These are phyloP conservation scores for Pseudois nayaur DNA, from an alignment of 2,113 vertebrate genomes.

Conservation along the genomic window DNA sequence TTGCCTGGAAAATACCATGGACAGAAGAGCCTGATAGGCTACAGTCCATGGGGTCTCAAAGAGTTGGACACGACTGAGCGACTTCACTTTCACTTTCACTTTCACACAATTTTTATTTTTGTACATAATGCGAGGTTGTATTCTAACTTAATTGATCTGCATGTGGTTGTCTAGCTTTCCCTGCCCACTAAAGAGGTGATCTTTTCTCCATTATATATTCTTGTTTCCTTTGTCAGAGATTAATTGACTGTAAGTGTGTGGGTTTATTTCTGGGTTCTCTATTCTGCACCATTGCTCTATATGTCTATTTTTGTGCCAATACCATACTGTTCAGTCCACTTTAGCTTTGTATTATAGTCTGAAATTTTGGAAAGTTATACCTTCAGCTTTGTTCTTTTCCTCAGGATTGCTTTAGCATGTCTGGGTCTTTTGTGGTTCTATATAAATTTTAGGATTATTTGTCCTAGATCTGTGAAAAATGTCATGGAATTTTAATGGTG, in stretches of 20 bases:
- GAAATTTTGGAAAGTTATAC: not conserved
- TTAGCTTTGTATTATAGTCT: not conserved
- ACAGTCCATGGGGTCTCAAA: too few species aligned
- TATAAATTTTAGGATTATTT: not conserved
- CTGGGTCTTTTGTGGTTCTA: not conserved
- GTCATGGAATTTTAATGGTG: not conserved
- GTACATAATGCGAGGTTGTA: not conserved
- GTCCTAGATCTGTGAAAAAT: not conserved
- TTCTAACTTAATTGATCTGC: not conserved
- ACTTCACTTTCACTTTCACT: too few species aligned
- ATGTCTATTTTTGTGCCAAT: not conserved
- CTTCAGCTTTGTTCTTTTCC: not conserved
- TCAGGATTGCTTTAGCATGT: not conserved
- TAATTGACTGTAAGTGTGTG: not conserved
- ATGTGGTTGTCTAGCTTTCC: not conserved
- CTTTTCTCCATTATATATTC: not conserved
- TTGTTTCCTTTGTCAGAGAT: not conserved
- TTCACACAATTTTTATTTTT: not conserved
- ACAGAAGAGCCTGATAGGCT: too few species aligned
- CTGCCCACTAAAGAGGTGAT: not conserved
- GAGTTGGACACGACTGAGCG: too few species aligned
- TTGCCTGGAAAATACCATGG: too few species aligned
- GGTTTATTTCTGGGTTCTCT: not conserved
- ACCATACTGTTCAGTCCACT: not conserved
- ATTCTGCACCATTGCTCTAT: not conserved